These are phyloP conservation scores for Macrotrachela quadricornifera DNA, from an alignment of 1,140 invertebrate genomes.

Conservation along the genomic window DNA sequence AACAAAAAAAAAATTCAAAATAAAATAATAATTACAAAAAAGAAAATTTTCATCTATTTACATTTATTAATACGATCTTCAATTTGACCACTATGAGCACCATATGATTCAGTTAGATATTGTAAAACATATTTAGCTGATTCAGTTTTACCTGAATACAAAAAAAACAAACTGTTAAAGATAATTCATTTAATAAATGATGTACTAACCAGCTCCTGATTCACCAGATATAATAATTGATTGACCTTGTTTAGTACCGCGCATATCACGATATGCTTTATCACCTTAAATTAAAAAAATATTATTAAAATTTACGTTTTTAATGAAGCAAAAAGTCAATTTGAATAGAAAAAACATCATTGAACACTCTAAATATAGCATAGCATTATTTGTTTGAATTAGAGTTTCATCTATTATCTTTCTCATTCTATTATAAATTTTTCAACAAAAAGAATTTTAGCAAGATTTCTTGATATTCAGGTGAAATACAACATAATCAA, in stretches of 20 bases:
- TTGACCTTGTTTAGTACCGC: conserved; percentile 70
- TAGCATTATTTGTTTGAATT: too few species aligned
- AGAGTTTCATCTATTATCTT: too few species aligned
- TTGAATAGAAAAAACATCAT: too few species aligned
- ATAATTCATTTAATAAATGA: too few species aligned
- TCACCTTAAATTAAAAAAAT: conserved; percentile 39
- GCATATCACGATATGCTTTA: conserved; percentile 86
- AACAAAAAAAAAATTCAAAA: conserved; percentile 10
- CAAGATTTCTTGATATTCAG: too few species aligned
- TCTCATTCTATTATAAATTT: too few species aligned
- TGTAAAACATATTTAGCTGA: conserved; percentile 88
- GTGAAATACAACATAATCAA: too few species aligned
- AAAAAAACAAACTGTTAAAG: too few species aligned
- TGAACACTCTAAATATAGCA: too few species aligned
- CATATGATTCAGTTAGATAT: conserved; percentile 74
- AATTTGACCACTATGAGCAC: conserved; percentile 50
- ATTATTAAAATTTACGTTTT: not conserved
- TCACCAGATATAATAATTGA: conserved; percentile 87
- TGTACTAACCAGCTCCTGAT: conserved; percentile 41
- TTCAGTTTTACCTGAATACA: conserved; percentile 74
- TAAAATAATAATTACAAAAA: not conserved
- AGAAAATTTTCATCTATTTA: conserved; percentile 18
- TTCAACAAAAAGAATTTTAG: too few species aligned
- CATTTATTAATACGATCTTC: conserved; percentile 84
- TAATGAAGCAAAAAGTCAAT: too few species aligned